Base-by-base conservation (phyloP, 1,140 invertebrate genomes). In the Leptinotarsa lineolata region DNA sequence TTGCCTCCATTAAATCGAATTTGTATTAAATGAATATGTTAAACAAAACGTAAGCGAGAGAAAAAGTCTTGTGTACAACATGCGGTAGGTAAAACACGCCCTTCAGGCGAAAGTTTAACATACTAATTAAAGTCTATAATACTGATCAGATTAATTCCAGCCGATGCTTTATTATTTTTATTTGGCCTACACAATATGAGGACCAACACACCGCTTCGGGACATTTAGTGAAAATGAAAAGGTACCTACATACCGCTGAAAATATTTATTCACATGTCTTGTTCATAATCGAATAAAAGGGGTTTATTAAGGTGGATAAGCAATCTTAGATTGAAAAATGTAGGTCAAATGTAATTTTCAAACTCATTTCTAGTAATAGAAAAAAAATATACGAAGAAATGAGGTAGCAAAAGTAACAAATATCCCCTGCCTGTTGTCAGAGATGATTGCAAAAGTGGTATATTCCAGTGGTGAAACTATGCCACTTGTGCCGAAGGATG, bases 1-100 rank as follows among this genome's bases (percentile, higher is more conserved):
- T 18, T 54, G 48, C 48, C n/a, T 54, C 48, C 48, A 54, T 54
- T 54, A 54, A 54, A 54, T 18, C 15, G 48, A 54, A 54, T 54
- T 54, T 54, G 48, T 54, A 54, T 54, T 54, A 54, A 54, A 54
- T 54, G 48, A 18, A 54, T 54, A 54, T 54, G 48, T 54, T 54
- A n/a, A 16, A 54, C 48, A 54, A 54, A 54, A 54, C n/a, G 48
- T 18, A 18, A 54, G 48, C 48, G 48, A 54, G 48, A 54, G n/a
- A 54, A 54, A 54, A 39, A 54, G 5, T 54, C 48, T 54, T 54
- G 48, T 54, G n/a, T 54, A 54, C 48, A 54, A 16, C 16, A 18
- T 54, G 48, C 48, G 48, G 48, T 54, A 54, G 48, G 48, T 54
- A 54, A 54, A 54, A 54, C 48, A 54, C 48, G 48, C 48, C 16